Base-by-base conservation (phyloP, 2,888 invertebrate genomes). In the Apomyelois bistriatella region DNA sequence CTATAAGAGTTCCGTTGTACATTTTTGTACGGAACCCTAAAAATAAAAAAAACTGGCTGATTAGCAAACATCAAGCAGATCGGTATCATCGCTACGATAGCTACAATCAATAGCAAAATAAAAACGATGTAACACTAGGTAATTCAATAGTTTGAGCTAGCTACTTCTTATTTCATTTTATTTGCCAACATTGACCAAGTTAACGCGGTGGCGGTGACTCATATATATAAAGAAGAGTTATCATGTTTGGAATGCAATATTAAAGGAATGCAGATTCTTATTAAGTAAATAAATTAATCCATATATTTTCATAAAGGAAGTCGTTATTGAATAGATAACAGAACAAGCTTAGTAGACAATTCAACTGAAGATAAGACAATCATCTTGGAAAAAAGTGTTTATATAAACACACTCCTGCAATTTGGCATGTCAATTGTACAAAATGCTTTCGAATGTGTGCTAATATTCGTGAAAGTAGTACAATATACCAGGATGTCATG, bases 381-480 rank as follows among this genome's bases (percentile, higher is more conserved):
- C 38, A 38, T n/a, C 12, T 28, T 9, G n/a, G 4, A 40, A 40
- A 32, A 15, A n/a, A n/a, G 32, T 10, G 12, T 42, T 30, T 37
- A 32, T 12, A 51, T 42, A 35, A 42, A 51, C n/a, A 43, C 15
- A 6, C 12, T 38, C 6, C 38, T 36, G 22, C 40, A 46, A 8
- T 43, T 53, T 41, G 48, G 17, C 17, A 30, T 30, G 28, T 16
- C 41, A 38, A 52, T 12, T 7, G 40, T 28, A 56, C 52, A 54
- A 71, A 65, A 76, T 62, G 65, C 70, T 73, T 72, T 74, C 70
- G 53, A 70, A 65, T 59, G 48, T 71, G 86, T n/a, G n/a, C n/a
- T n/a, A n/a, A n/a, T n/a, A n/a, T n/a, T n/a, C n/a, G n/a, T 77
- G 88, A 89, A 89, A 88, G 88, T 83, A 65, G 65, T 62, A 73